These are phyloP conservation scores for Gortyna flavago DNA, from an alignment of 2,888 invertebrate species.

Conservation along the genomic window DNA sequence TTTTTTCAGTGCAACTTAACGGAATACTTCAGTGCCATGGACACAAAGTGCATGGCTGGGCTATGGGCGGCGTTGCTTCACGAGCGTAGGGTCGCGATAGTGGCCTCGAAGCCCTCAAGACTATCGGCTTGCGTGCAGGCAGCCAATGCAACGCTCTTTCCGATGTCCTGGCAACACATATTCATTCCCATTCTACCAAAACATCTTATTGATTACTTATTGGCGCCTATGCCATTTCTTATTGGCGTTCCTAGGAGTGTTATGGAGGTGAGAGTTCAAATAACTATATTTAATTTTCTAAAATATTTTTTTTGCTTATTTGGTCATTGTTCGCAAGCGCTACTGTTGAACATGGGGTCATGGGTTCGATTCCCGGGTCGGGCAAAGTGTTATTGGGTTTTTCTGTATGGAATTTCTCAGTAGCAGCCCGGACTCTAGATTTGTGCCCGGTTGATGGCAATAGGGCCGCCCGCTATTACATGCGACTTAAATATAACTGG, in stretches of 20 bases:
- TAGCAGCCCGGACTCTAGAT: neutral
- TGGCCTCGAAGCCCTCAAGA: constrained; percentile 96
- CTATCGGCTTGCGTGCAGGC: constrained; percentile 98
- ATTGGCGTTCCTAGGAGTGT: constrained; percentile 98
- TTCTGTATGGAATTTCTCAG: neutral
- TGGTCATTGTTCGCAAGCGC: neutral
- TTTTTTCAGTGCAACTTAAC: constrained; percentile 96
- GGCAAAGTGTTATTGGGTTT: neutral
- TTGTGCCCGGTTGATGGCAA: neutral
- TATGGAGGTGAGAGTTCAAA: constrained; percentile 90
- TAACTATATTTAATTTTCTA: too few species aligned
- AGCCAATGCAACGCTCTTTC: constrained; percentile 97
- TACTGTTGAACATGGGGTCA: neutral
- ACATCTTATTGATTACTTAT: constrained; percentile 96
- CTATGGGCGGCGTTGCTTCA: constrained; percentile 98
- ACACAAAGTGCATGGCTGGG: constrained; percentile 97
- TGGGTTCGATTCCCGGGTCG: neutral
- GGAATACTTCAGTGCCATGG: constrained; percentile 99
- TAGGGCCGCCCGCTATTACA: neutral
- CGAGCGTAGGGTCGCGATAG: constrained; percentile 98
- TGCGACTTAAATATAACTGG: too few species aligned
- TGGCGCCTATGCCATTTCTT: constrained; percentile 99
- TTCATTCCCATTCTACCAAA: constrained; percentile 98
- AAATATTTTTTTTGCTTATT: neutral
- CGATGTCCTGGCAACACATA: constrained; percentile 99